Conservation (phyloP, 2,797 vertebrate genomes). For the Schizopygopsis pylzovi region DNA sequence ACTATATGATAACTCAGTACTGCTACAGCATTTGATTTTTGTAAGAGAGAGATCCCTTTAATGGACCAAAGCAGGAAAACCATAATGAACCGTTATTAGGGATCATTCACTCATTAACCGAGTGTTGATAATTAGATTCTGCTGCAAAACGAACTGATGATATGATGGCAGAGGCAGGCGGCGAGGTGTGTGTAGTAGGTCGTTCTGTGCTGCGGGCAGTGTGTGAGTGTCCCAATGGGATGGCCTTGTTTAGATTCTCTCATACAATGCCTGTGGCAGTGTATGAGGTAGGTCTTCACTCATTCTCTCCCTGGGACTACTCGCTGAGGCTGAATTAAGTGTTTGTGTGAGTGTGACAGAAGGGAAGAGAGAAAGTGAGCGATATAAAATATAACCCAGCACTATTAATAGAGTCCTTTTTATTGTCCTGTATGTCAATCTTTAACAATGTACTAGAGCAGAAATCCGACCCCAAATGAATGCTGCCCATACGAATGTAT, state of each 20-base stretch:
- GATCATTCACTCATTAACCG: slow-evolving; percentile 72
- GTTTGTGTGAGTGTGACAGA: slow-evolving; percentile 34
- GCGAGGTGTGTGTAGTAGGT: slow-evolving; percentile 81
- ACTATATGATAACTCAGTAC: background rate
- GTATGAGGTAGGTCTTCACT: slow-evolving; percentile 84
- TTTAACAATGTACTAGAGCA: slow-evolving; percentile 29
- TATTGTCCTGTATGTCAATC: slow-evolving; percentile 36
- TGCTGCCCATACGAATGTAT: slow-evolving; percentile 24
- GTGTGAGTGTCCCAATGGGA: slow-evolving; percentile 82
- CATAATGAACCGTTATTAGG: slow-evolving; percentile 73
- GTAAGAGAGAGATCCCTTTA: background rate
- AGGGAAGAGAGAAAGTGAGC: slow-evolving; percentile 10
- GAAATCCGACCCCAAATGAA: slow-evolving; percentile 11
- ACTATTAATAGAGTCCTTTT: slow-evolving; percentile 33
- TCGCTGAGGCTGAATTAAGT: slow-evolving; percentile 56
- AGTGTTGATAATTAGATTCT: slow-evolving; percentile 78
- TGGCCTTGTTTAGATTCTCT: slow-evolving; percentile 90
- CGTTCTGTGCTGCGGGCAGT: slow-evolving; percentile 86
- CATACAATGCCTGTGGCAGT: slow-evolving; percentile 84
- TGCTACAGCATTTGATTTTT: background rate
- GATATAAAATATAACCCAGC: slow-evolving; percentile 10
- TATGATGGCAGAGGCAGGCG: slow-evolving; percentile 78
- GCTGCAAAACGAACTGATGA: slow-evolving; percentile 82
- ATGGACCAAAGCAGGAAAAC: background rate
- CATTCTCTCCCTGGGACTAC: slow-evolving; percentile 80